Percentiles rank a stretch among this genome's conserved stretches.
Conservation (phyloP, 2,888 invertebrate genomes). For the Meganola albula region DNA sequence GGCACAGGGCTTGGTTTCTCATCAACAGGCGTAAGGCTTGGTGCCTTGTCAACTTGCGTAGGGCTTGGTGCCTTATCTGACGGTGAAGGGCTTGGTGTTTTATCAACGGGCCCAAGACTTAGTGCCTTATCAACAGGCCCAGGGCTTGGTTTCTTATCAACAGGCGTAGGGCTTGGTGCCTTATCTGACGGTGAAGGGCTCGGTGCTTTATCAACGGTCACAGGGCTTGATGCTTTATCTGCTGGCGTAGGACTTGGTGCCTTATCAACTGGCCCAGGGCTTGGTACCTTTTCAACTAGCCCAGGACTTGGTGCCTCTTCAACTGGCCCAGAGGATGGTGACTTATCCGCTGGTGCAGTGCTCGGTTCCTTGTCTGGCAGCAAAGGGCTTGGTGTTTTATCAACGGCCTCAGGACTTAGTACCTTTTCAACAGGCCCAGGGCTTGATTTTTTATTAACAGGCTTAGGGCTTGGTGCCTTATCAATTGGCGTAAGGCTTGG, state of each 20-base stretch:
- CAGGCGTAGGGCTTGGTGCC: conserved; percentile 4
- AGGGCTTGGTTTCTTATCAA: conserved; percentile 5
- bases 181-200: conserved; percentile 9
- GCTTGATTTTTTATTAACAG: too few species aligned
- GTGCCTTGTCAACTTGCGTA: conserved; percentile 5
- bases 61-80: background rate
- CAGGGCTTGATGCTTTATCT: conserved; percentile 11
- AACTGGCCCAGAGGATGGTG: conserved; percentile 2
- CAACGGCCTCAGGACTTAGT: conserved; percentile 1
- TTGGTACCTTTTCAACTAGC: conserved; percentile 2
- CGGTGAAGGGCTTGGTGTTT: too few species aligned
- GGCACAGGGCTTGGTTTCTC: conserved; percentile 6
- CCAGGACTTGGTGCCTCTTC: too few species aligned
- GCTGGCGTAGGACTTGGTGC: conserved; percentile 1
- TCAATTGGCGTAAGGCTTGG: conserved; percentile 2
- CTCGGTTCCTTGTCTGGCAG: conserved; percentile 5
- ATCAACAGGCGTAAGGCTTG: conserved; percentile 5
- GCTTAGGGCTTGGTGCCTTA: conserved; percentile 4
- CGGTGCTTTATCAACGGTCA: conserved; percentile 3
- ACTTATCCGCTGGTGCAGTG: conserved; percentile 3
- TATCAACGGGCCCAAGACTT: background rate
- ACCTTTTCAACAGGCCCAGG: conserved; percentile 3
- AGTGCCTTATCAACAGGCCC: background rate
- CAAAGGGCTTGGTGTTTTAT: conserved; percentile 7
- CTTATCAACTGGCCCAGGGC: conserved; percentile 6